Base-by-base conservation (phyloP, 2,888 invertebrate species). In the Caenorhabditis sp. region DNA sequence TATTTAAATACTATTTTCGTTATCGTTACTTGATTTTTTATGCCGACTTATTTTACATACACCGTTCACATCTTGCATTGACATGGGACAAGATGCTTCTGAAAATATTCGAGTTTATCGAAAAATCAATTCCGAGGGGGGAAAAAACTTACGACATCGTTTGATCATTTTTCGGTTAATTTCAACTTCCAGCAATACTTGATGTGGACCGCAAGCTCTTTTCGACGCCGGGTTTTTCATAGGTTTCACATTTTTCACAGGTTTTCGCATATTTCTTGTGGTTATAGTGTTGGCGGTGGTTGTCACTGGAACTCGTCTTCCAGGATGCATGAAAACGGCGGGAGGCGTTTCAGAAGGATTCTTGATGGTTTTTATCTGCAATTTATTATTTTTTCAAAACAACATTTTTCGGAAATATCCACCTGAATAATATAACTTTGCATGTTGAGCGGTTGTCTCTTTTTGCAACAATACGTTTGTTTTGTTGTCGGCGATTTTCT, bases 391-490 rank as follows among this genome's bases (percentile, higher is more conserved):
- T 36, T 23, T 27, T 17, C 53, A 53, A 53, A 8, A n/a, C n/a
- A 53, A 8, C 53, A 53, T 6, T 5, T 19, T 53, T 5, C 8
- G 53, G 8, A 6, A 23, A 53, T 19, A 36, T 12, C 4, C 23
- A 78, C 76, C 66, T 78, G 69, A 8, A 65, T 63, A 58, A 79
- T 79, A 55, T 79, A 79, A 36, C 59, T 66, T 27, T 77, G 62
- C 79, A 79, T 77, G 62, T 72, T 71, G 43, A 79, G 24, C 4
- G 69, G 64, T 8, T 71, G 65, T 21, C 76, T 36, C 36, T 70
- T 66, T n/a, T 76, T 71, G 57, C 80, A 80, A 66, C 80, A 80
- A 67, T 78, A 71, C n/a, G 69, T 70, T 50, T 77, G 76, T 14
- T 68, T 66, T 1, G 76, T 76, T 27, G 64, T 69, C 14, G 67